These are phyloP conservation scores for Drosophila kurseongensis DNA, from an alignment of 1,140 invertebrate species.

Conservation along the genomic window DNA sequence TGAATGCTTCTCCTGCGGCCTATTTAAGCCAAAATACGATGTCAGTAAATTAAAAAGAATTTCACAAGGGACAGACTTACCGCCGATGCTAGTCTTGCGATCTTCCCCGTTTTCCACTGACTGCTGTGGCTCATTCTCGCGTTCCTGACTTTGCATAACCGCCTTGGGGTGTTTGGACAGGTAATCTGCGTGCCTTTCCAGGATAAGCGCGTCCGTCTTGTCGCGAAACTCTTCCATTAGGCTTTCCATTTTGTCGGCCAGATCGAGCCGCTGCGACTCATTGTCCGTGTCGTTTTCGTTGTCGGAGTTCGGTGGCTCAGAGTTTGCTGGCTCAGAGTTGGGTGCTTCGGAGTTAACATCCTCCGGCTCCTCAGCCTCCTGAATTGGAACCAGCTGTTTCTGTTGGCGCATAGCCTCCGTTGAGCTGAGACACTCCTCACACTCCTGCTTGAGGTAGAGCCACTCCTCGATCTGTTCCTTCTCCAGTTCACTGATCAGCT, in stretches of 20 bases:
- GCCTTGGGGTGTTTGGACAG: slow-evolving; percentile 84
- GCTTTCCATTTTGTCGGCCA: slow-evolving; percentile 89
- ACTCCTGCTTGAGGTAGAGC: slow-evolving; percentile 93
- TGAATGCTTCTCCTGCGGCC: slow-evolving; percentile 86
- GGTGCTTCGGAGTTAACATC: slow-evolving; percentile 85
- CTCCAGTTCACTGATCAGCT: slow-evolving; percentile 87
- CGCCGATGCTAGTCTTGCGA: slow-evolving; percentile 59
- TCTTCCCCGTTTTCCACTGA: slow-evolving; percentile 62
- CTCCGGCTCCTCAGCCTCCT: slow-evolving; percentile 87
- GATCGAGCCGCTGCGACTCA: slow-evolving; percentile 87
- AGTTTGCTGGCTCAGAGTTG: slow-evolving; percentile 47
- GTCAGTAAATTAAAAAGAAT: neutral
- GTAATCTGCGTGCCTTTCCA: slow-evolving; percentile 86
- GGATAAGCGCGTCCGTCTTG: slow-evolving; percentile 89
- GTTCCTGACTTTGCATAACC: slow-evolving; percentile 77
- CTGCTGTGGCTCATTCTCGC: slow-evolving; percentile 41
- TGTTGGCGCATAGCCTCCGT: slow-evolving; percentile 85
- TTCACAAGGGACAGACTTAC: slow-evolving; percentile 16
- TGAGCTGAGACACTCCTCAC: slow-evolving; percentile 91
- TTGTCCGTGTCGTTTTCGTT: slow-evolving; percentile 88
- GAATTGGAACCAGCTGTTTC: slow-evolving; percentile 87
- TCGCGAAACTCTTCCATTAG: slow-evolving; percentile 89
- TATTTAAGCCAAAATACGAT: neutral
- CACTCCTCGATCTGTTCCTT: slow-evolving; percentile 92
- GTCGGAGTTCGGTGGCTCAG: slow-evolving; percentile 85